phyloP scores from a whole-genome alignment of 2,888 invertebrate species.

The Tetragonula carbonaria region DNA sequence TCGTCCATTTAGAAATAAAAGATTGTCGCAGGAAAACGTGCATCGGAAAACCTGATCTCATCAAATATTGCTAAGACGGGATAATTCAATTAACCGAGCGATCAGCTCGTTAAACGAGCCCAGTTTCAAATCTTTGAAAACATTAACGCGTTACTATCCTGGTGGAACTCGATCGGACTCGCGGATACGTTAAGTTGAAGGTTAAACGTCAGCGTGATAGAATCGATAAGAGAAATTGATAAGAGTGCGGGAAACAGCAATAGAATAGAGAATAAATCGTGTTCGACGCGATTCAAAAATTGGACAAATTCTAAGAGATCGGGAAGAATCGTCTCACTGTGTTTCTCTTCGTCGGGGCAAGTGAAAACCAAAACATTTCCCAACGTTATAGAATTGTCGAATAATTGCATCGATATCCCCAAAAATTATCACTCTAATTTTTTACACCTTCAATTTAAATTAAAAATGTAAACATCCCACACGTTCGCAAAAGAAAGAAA shows the following conservation, averaged over 20 bases:
- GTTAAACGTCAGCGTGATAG: slow-evolving; percentile 1
- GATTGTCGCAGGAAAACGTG: neutral
- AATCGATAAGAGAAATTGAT: slow-evolving; percentile 34
- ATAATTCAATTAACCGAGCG: slow-evolving; percentile 2
- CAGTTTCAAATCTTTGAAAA: too few relatives aligned
- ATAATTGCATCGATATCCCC: too few relatives aligned
- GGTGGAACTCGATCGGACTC: neutral
- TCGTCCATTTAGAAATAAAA: neutral
- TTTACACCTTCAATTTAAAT: too few relatives aligned
- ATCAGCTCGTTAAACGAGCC: too few relatives aligned
- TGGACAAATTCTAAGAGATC: slow-evolving; percentile 29
- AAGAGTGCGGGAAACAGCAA: slow-evolving; percentile 44
- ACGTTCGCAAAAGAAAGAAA: too few relatives aligned
- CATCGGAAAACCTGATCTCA: neutral
- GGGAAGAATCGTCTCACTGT: slow-evolving; percentile 17
- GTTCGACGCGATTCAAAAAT: neutral
- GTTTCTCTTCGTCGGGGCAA: neutral
- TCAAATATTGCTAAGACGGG: slow-evolving; percentile 2
- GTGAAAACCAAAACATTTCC: slow-evolving; percentile 12
- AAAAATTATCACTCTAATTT: too few relatives aligned
- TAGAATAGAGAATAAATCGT: slow-evolving; percentile 12
- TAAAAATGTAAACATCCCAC: too few relatives aligned
- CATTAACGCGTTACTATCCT: neutral
- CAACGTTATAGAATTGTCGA: neutral
- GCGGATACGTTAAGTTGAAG: slow-evolving; percentile 1